phyloP scores from a whole-genome alignment of 2,113 vertebrate genomes.

The Glaucomys volans region DNA sequence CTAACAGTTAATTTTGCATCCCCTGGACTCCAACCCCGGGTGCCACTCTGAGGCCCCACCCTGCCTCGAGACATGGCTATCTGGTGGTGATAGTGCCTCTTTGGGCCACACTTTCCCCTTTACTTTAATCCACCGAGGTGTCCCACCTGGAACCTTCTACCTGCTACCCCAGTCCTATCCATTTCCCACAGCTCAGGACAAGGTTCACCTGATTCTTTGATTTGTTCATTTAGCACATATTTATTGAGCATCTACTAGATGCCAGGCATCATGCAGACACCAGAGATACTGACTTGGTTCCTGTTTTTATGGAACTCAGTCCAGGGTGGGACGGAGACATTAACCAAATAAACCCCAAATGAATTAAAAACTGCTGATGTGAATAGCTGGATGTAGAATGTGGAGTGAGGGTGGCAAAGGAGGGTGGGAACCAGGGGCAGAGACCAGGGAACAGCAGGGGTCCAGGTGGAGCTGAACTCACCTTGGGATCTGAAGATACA shows the following conservation, averaged over 20 bases:
- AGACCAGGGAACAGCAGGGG: not conserved
- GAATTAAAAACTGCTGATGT: not conserved
- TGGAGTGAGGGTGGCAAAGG: not conserved
- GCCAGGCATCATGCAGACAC: not conserved
- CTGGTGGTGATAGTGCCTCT: rapidly evolving
- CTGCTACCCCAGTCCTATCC: not conserved
- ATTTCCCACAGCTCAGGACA: not conserved
- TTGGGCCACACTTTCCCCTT: rapidly evolving
- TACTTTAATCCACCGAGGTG: not conserved
- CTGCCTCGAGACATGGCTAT: rapidly evolving
- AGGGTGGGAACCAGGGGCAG: rapidly evolving
- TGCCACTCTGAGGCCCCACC: not conserved
- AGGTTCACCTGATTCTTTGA: not conserved
- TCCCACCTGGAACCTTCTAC: not conserved
- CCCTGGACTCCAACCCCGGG: not conserved
- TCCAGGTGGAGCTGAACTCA: not conserved
- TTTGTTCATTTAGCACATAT: not conserved
- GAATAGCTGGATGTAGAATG: not conserved
- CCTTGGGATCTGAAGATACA: not conserved
- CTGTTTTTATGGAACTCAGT: not conserved
- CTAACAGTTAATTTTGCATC: not conserved
- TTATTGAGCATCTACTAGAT: not conserved
- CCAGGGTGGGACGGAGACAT: not conserved
- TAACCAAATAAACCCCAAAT: not conserved
- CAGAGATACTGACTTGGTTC: not conserved